Percentiles rank a stretch among this genome's conserved stretches.
Conservation (phyloP, 2,888 invertebrate genomes). For the Cancer borealis region DNA sequence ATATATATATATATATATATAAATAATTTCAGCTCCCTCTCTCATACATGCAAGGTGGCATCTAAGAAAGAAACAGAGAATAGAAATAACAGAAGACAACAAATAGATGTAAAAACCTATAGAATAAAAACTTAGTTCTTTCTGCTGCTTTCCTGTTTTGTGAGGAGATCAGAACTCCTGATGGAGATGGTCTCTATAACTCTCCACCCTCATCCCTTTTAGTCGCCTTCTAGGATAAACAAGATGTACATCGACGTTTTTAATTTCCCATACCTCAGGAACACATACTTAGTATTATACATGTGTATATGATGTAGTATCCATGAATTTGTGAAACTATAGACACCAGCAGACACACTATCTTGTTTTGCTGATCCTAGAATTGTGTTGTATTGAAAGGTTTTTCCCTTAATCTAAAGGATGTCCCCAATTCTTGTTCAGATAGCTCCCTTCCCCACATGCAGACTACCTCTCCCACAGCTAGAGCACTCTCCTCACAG, state of each 20-base stretch:
- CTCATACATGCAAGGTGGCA: no score
- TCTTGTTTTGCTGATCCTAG: not conserved
- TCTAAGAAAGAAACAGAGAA: not conserved
- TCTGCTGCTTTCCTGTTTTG: not conserved
- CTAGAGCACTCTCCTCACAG: constrained; percentile 17
- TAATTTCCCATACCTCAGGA: no score
- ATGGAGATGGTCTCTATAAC: not conserved
- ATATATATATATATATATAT: no score
- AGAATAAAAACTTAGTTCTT: not conserved
- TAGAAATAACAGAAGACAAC: not conserved
- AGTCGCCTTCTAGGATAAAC: not conserved
- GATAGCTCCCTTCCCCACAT: constrained; percentile 17
- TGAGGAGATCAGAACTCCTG: not conserved
- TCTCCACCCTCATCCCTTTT: not conserved
- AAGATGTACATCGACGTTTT: not conserved
- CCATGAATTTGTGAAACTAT: not conserved
- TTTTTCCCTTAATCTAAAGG: not conserved
- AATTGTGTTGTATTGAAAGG: not conserved
- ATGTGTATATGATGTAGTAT: not conserved
- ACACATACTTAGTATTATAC: not conserved
- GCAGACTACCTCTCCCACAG: not conserved
- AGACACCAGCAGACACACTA: not conserved
- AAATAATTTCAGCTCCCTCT: no score
- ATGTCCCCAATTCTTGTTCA: constrained; percentile 1
- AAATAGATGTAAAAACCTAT: not conserved